These are phyloP conservation scores for Leptobrachium ailaonicum DNA, from an alignment of 2,113 vertebrate species.

Conservation along the genomic window DNA sequence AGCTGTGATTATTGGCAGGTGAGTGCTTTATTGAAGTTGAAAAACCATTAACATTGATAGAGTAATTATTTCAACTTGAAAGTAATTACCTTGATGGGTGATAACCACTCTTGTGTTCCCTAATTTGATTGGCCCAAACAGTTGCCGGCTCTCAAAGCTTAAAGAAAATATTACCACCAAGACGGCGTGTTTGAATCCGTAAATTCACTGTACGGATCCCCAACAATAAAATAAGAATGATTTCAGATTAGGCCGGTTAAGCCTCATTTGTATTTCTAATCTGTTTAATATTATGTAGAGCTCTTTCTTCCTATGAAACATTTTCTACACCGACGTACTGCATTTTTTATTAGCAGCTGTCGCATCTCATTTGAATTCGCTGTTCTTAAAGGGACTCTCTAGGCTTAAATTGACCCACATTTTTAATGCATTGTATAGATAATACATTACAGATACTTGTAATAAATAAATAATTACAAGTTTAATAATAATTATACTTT, in stretches of 20 bases:
- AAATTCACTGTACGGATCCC: conserved; percentile 67
- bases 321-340: neutral
- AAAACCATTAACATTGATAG: conserved; percentile 91
- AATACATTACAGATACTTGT: no score
- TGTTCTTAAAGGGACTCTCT: no score
- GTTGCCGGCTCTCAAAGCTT: conserved; percentile 73
- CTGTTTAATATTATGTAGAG: conserved; percentile 6
- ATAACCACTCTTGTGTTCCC: conserved; percentile 77
- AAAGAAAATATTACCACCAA: conserved; percentile 80
- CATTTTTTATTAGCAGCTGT: conserved; percentile 14
- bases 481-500: no score
- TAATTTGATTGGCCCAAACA: conserved; percentile 76
- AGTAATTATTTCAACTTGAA: conserved; percentile 91
- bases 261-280: conserved; percentile 56
- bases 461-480: no score
- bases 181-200: conserved; percentile 71
- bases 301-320: conserved; percentile 10
- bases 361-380: no score
- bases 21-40: conserved; percentile 90
- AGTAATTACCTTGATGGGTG: conserved; percentile 86
- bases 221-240: conserved; percentile 65
- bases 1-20: conserved; percentile 84
- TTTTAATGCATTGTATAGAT: no score
- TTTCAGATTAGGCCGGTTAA: conserved; percentile 67
- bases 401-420: no score